Conservation (phyloP, 1,140 invertebrate species). For the Drosophila nebulosa region DNA sequence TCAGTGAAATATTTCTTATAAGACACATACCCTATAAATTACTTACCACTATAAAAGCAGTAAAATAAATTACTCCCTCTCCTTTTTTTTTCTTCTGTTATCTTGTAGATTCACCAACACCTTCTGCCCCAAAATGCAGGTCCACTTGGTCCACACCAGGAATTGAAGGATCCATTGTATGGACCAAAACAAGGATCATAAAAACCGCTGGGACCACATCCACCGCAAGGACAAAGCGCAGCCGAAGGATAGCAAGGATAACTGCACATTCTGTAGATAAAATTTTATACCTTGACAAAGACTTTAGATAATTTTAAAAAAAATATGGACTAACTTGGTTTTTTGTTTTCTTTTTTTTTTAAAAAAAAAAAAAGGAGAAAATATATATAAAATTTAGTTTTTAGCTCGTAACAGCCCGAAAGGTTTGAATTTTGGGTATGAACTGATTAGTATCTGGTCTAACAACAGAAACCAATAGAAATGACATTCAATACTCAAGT, state of each 20-base stretch:
- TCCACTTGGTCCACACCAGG: constrained; percentile 34
- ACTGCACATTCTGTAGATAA: constrained; percentile 19
- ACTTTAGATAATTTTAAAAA: not conserved
- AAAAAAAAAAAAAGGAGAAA: not conserved
- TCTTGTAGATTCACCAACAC: constrained; percentile 15
- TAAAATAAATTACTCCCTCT: not conserved
- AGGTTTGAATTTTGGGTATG: not conserved
- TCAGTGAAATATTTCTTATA: not conserved
- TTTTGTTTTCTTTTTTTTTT: too few species aligned
- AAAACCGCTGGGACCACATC: constrained; percentile 40
- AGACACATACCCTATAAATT: not conserved
- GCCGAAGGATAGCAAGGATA: constrained; percentile 35
- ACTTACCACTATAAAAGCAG: not conserved
- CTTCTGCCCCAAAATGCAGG: constrained; percentile 32
- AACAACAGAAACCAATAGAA: not conserved
- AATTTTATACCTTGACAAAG: not conserved
- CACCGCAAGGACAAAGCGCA: constrained; percentile 32
- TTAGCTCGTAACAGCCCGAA: not conserved
- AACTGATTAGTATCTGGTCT: not conserved
- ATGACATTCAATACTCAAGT: not conserved
- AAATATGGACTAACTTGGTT: not conserved
- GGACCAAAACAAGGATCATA: constrained; percentile 43
- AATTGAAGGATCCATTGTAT: constrained; percentile 41
- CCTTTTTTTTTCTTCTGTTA: not conserved
- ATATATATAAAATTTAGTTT: not conserved